These are phyloP conservation scores for Chelonia mydas DNA, from an alignment of 2,797 vertebrate species.

Conservation along the genomic window DNA sequence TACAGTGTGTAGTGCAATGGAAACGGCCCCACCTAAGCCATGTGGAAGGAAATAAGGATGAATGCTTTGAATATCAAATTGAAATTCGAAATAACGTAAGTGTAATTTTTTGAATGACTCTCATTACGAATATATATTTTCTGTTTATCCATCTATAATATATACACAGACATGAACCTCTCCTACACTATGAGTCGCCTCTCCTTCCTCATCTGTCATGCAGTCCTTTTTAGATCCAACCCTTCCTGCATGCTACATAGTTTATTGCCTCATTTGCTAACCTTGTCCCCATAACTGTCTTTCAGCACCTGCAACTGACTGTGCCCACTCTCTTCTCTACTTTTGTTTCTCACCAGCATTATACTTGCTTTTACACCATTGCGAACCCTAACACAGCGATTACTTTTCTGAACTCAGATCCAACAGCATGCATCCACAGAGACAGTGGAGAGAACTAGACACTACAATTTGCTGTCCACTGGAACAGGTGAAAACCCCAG, in stretches of 20 bases:
- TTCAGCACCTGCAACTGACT: background rate
- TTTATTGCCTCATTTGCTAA: background rate
- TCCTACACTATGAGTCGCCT: background rate
- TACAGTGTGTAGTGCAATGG: conserved; percentile 52
- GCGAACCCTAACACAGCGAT: background rate
- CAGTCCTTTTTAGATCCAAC: background rate
- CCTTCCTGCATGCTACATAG: background rate
- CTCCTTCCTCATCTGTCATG: background rate
- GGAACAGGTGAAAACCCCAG: background rate
- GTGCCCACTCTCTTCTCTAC: background rate
- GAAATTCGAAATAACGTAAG: conserved; percentile 57
- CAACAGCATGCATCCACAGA: background rate
- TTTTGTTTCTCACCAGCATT: background rate
- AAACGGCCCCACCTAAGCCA: conserved; percentile 11
- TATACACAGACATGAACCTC: background rate
- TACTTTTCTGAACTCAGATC: background rate
- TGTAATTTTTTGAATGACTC: background rate
- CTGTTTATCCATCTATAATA: background rate
- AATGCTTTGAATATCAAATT: conserved; percentile 63
- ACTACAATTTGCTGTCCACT: background rate
- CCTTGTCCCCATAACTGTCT: background rate
- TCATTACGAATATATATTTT: background rate
- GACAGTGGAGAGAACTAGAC: background rate
- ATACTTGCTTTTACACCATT: background rate
- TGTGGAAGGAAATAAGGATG: rapidly evolving